Evolutionary conservation across 2,113 vertebrate species (phyloP).

Genomic region (Dasyprocta punctata): DNA sequence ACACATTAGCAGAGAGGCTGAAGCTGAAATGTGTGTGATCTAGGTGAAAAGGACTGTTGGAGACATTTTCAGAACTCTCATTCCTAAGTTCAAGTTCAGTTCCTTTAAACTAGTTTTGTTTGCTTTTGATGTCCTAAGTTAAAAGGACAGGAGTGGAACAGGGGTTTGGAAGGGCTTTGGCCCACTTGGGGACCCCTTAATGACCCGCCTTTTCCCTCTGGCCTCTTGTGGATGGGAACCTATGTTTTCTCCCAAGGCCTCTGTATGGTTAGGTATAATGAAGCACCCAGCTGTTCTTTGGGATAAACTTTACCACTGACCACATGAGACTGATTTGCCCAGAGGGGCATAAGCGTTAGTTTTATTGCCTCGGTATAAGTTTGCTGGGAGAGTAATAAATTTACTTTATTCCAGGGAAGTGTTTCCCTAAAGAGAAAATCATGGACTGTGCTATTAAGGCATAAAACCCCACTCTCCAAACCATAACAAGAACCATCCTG

Average conservation of each 20-base stretch:
- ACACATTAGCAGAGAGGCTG: neutral
- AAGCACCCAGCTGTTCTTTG: neutral
- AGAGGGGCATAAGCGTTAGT: neutral
- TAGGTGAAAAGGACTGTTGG: neutral
- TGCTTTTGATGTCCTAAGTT: neutral
- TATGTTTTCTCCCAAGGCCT: neutral
- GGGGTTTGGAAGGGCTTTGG: neutral
- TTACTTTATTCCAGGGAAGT: neutral
- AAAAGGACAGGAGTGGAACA: neutral
- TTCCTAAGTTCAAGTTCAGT: neutral
- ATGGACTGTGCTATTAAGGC: neutral
- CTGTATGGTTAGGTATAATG: neutral
- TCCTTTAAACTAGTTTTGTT: slow-evolving; percentile 13
- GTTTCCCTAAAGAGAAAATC: neutral
- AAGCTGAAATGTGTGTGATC: neutral
- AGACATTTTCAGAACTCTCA: slow-evolving; percentile 14
- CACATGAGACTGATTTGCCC: neutral
- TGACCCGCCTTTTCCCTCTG: neutral
- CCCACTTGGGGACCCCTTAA: neutral
- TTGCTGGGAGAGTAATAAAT: neutral
- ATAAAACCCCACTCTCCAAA: neutral
- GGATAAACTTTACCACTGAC: neutral
- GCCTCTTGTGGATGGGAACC: neutral
- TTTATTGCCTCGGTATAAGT: neutral
- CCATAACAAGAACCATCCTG: neutral